Conservation (phyloP, 2,888 invertebrate genomes). For the Tetragonula carbonaria region DNA sequence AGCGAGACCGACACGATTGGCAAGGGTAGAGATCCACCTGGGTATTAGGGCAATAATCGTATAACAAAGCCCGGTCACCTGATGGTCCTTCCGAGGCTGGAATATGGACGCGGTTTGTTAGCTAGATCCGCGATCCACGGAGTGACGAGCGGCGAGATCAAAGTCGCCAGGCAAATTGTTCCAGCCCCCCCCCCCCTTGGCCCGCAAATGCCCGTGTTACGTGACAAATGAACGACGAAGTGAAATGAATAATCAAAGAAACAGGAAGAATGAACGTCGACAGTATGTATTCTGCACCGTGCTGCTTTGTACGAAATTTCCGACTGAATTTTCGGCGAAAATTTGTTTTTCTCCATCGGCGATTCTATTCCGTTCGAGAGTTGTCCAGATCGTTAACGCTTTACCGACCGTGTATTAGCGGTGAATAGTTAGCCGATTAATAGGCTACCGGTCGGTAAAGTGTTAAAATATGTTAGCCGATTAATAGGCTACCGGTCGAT, state of each 20-base stretch:
- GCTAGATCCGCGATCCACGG: constrained; percentile 1
- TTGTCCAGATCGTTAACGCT: too few relatives aligned
- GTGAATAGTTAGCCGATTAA: too few relatives aligned
- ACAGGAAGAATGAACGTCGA: constrained; percentile 8
- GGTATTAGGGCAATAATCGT: constrained; percentile 82
- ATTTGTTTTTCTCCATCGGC: not conserved
- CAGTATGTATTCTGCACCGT: too few relatives aligned
- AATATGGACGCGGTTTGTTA: constrained; percentile 72
- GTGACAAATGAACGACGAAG: constrained; percentile 26
- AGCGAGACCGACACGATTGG: constrained; percentile 52
- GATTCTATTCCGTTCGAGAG: not conserved
- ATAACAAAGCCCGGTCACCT: constrained; percentile 80
- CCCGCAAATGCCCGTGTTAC: constrained; percentile 6
- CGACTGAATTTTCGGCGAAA: not conserved
- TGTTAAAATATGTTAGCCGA: too few relatives aligned
- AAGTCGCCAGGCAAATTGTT: constrained; percentile 25
- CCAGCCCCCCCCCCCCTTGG: not conserved
- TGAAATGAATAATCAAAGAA: constrained; percentile 29
- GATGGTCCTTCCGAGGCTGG: constrained; percentile 79
- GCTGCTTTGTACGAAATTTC: constrained; percentile 8
- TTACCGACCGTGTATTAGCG: too few relatives aligned
- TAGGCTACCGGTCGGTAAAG: too few relatives aligned
- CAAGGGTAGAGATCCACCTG: constrained; percentile 69
- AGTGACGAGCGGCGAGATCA: constrained; percentile 13
- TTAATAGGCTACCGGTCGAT: too few relatives aligned